phyloP scores from a whole-genome alignment of 1,140 invertebrate genomes.

The Penaeus chinensis region DNA sequence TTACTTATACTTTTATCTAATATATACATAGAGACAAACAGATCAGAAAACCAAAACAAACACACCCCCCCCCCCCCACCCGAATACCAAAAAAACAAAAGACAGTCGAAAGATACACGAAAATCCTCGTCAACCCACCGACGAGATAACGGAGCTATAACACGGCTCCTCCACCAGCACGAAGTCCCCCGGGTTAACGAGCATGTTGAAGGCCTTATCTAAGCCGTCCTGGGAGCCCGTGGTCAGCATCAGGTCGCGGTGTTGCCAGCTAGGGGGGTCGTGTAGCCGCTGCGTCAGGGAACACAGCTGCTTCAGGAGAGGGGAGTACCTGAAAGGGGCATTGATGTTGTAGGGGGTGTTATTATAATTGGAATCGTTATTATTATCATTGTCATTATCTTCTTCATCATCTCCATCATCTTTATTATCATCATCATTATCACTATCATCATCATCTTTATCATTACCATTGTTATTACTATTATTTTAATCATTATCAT shows the following conservation, averaged over 20 bases:
- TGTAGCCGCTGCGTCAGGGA: slow-evolving; percentile 76
- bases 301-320: slow-evolving; percentile 75
- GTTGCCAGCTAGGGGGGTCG: slow-evolving; percentile 75
- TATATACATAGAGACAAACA: too few species aligned
- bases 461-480: too few species aligned
- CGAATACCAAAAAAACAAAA: too few species aligned
- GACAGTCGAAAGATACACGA: background rate
- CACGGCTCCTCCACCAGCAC: background rate
- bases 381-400: too few species aligned
- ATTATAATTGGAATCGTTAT: too few species aligned
- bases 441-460: too few species aligned
- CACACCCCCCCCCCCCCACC: too few species aligned
- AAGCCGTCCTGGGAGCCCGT: slow-evolving; percentile 81
- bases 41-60: too few species aligned
- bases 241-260: slow-evolving; percentile 76
- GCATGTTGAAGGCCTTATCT: slow-evolving; percentile 77
- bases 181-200: slow-evolving; percentile 63
- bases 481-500: too few species aligned
- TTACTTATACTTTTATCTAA: too few species aligned
- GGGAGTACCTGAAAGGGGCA: slow-evolving; percentile 66
- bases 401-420: too few species aligned
- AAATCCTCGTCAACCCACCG: background rate
- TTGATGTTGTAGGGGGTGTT: background rate
- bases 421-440: too few species aligned
- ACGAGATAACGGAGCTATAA: background rate